Evolutionary conservation across 2,113 vertebrate species (phyloP), one percentile per base, ranked within the genome.

Genomic region (Epinephelus fuscoguttatus): DNA sequence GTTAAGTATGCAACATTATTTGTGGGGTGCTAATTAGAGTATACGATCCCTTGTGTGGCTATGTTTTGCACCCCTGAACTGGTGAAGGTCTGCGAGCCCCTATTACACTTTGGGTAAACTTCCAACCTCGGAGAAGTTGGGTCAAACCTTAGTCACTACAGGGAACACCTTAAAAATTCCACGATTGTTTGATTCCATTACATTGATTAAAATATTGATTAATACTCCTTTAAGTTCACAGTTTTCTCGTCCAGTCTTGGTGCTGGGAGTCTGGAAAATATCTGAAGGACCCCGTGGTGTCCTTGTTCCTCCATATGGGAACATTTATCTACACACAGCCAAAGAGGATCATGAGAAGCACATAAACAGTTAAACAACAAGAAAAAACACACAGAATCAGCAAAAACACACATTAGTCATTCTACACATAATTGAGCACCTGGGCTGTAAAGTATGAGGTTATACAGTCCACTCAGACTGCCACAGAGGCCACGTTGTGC

Each of bases 401-500:
- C 15, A 53, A 25, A 18, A 49, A 52, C n/a, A 13, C 14, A 21
- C 42, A 15, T 49, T 40, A 37, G 4, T 60, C 9, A 68, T 8
- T 53, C 4, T 37, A 12, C 40, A 21, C 40, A 72, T 59, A 19
- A 42, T 15, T 21, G 3, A 73, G 27, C 18, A 25, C 14, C 10
- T 12, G 23, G 18, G 27, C 63, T 15, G 15, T 45, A 19, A 37
- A n/a, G 75, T 40, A 19, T 25, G 18, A 18, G 19, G 55, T 61
- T 53, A 25, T 12, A 33, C 18, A 27, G 19, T 53, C 13, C 10
- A 52, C 56, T 70, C 59, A 30, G 12, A 57, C 47, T 5, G 25
- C 15, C 60, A 40, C 69, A 59, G 52, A 25, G 47, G 64, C 45
- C 56, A 33, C 37, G 45, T 17, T 73, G 69, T 53, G 60, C 47